A percentile compares a stretch with the other conserved stretches of the same genome.
Conservation (phyloP, 2,113 vertebrate species). For the Cepphus grylle region DNA sequence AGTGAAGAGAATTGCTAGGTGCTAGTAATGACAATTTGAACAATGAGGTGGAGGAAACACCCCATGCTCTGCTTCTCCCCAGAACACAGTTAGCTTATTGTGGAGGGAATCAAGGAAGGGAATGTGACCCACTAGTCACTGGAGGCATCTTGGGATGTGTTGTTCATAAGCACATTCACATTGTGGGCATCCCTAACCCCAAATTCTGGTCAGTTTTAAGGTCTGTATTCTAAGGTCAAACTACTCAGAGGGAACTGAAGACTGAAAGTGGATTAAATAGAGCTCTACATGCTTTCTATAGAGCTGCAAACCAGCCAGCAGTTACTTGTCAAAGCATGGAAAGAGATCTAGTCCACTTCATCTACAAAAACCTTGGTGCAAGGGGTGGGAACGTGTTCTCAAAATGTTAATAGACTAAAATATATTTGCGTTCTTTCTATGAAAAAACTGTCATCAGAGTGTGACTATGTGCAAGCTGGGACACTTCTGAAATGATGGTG, state of each 20-base stretch:
- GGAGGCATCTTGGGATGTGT: not conserved
- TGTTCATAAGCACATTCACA: not conserved
- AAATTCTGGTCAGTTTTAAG: not conserved
- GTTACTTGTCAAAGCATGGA: not conserved
- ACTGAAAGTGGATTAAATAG: not conserved
- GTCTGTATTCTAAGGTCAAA: not conserved
- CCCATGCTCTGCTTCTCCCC: not conserved
- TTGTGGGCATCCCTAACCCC: not conserved
- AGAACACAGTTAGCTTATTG: not conserved
- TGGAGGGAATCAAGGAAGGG: not conserved
- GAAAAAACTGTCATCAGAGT: not conserved
- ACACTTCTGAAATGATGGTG: not conserved
- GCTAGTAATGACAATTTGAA: constrained; percentile 5
- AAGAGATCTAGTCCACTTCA: not conserved
- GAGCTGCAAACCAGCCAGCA: not conserved
- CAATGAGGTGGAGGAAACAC: not conserved
- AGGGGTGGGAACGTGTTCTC: not conserved
- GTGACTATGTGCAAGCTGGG: not conserved
- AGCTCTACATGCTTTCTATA: not conserved
- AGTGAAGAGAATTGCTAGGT: constrained; percentile 10
- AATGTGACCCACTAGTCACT: not conserved
- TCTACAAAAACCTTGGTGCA: not conserved
- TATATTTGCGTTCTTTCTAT: not conserved
- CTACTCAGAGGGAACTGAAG: not conserved
- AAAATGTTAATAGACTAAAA: not conserved